Evolutionary conservation across 1,140 invertebrate species (phyloP), one percentile per base, ranked within the genome.

Genomic region (Plodia interpunctella): DNA sequence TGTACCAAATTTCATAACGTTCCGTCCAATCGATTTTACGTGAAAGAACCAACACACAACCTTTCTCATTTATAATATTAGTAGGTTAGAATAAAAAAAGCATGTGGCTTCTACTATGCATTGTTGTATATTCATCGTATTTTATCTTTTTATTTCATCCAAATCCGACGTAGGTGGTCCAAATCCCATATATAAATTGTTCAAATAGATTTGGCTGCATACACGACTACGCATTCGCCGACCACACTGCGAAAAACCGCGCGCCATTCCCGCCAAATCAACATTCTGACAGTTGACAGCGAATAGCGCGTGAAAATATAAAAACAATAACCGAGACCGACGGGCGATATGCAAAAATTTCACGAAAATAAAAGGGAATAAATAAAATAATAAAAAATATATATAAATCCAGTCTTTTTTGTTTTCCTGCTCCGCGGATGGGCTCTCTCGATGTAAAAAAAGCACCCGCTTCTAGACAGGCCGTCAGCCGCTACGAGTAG

Each of bases 401-500:
- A 78, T 76, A 88, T 87, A 90, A 90, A 90, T 90, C 83, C 84
- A 80, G 79, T 83, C 82, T 90, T 90, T n/a, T 90, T 90, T 90
- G 86, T 90, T 87, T 86, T 78, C 79, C 72, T n/a, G 70, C 70
- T 80, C 71, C 74, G 78, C 83, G 80, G 83, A 82, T 80, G 81
- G 78, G 83, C 80, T 82, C 79, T 82, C 78, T 79, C 77, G 81
- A 80, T 81, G 83, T 80, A 82, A 81, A 87, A 82, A 88, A 90
- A 88, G 77, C 77, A 78, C 77, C 83, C 85, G 85, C 76, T 84
- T 85, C 83, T 85, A 88, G 85, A 88, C 85, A 82, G 84, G 67
- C 70, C 72, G 68, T 78, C 74, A 78, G 70, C 55, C 61, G 65
- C 68, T 61, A 57, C 28, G 19, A 0, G 63, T 5, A 70, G 18